These are phyloP conservation scores for Tineola bisselliella DNA, from an alignment of 2,888 invertebrate species.

Conservation along the genomic window DNA sequence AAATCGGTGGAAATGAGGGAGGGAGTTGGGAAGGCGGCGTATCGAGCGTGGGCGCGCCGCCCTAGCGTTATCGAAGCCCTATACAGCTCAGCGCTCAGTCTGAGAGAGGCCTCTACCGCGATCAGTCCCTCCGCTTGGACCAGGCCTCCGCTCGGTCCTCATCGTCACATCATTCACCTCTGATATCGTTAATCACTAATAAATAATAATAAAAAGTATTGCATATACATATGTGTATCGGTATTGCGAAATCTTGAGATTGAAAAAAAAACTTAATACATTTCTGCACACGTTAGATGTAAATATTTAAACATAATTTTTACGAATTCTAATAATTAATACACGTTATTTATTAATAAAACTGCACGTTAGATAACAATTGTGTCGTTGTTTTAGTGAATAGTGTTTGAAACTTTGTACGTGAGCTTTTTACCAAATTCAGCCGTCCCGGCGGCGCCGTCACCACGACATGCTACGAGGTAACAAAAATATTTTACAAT, in stretches of 20 bases:
- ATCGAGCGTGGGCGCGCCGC: conserved; percentile 65
- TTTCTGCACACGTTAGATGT: not conserved
- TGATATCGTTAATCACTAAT: not conserved
- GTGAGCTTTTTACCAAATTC: conserved; percentile 23
- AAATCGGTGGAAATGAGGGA: conserved; percentile 33
- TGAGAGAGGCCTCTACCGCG: conserved; percentile 20
- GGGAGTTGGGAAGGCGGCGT: conserved; percentile 54
- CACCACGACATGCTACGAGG: conserved; percentile 56
- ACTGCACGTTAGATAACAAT: not conserved
- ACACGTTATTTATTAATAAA: not conserved
- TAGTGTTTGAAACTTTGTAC: conserved; percentile 1
- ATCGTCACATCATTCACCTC: not conserved
- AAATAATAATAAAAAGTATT: not conserved
- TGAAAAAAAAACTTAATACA: not conserved
- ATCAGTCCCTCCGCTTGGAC: conserved; percentile 33
- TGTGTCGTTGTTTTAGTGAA: not conserved
- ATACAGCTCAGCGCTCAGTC: conserved; percentile 25
- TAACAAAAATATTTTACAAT: conserved; percentile 26
- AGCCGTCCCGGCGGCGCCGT: conserved; percentile 35
- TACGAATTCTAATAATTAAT: not conserved
- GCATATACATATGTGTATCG: too few species aligned
- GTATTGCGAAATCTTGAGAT: not conserved
- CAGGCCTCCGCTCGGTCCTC: conserved; percentile 15
- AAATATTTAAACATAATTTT: not conserved
- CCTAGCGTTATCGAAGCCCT: conserved; percentile 49